These are phyloP conservation scores for Cephus pulcher DNA, from an alignment of 2,888 invertebrate genomes.

Conservation along the genomic window DNA sequence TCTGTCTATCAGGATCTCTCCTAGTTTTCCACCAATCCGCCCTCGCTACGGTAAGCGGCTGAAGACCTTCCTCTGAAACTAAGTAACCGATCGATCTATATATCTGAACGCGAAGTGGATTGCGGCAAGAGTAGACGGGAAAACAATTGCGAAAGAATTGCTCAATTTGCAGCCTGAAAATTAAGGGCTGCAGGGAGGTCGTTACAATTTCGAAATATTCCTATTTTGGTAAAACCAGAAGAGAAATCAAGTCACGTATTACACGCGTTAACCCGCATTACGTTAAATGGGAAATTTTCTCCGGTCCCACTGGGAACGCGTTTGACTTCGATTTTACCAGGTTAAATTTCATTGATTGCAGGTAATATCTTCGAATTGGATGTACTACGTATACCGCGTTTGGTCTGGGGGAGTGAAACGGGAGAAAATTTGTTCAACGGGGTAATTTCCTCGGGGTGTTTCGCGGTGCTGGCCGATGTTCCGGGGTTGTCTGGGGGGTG, in stretches of 20 bases:
- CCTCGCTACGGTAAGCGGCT: not conserved
- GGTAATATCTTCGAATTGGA: not conserved
- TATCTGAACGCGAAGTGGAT: not conserved
- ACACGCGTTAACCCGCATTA: not conserved
- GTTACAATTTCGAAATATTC: not conserved
- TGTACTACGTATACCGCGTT: not conserved
- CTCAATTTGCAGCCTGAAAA: not conserved
- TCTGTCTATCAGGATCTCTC: constrained; percentile 37
- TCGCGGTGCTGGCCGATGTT: not conserved
- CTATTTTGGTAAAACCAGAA: not conserved
- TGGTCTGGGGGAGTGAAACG: not conserved
- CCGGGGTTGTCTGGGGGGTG: not conserved
- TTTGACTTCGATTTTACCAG: not conserved
- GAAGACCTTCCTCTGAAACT: not conserved
- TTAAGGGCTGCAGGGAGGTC: not conserved
- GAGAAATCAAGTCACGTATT: not conserved
- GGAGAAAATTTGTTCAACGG: not conserved
- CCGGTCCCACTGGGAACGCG: not conserved
- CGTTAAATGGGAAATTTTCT: not conserved
- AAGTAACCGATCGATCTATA: not conserved
- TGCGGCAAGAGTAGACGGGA: not conserved
- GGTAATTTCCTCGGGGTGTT: not conserved
- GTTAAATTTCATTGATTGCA: not conserved
- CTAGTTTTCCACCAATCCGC: constrained; percentile 1
- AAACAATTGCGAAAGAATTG: not conserved